Evolutionary conservation across 1,140 invertebrate species (phyloP).

Genomic region (Pentalonia nigronervosa): DNA sequence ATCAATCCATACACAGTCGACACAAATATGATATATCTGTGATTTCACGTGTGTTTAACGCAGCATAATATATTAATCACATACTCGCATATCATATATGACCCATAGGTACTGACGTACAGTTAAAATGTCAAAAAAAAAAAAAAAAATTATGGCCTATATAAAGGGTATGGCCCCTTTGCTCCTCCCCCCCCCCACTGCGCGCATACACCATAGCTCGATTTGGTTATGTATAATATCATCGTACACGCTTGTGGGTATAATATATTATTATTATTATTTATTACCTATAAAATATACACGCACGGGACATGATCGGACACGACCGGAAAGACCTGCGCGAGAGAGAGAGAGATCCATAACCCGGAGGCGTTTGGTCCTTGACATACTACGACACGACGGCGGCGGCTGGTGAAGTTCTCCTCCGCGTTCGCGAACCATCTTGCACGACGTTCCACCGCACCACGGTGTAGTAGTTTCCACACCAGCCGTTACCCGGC

Average conservation of each 20-base stretch:
- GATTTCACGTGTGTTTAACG: too few relatives aligned
- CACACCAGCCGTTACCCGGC: not conserved
- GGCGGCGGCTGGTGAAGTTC: not conserved
- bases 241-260: not conserved
- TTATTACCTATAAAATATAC: not conserved
- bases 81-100: too few relatives aligned
- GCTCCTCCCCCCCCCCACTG: too few relatives aligned
- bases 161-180: too few relatives aligned
- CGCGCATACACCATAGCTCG: not conserved
- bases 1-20: too few relatives aligned
- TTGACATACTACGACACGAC: conserved; percentile 23
- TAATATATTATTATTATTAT: not conserved
- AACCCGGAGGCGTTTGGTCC: conserved; percentile 38
- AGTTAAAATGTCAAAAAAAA: too few relatives aligned
- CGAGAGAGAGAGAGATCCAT: conserved; percentile 36
- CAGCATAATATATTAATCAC: too few relatives aligned
- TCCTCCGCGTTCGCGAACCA: conserved; percentile 13
- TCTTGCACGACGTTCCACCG: not conserved
- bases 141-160: too few relatives aligned
- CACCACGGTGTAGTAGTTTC: not conserved
- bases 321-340: conserved; percentile 40
- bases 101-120: too few relatives aligned
- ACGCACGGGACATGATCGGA: not conserved
- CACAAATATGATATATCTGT: too few relatives aligned
- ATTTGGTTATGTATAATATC: not conserved